Evolutionary conservation across 2,113 vertebrate species (phyloP).

Genomic region (Boleophthalmus pectinirostris): DNA sequence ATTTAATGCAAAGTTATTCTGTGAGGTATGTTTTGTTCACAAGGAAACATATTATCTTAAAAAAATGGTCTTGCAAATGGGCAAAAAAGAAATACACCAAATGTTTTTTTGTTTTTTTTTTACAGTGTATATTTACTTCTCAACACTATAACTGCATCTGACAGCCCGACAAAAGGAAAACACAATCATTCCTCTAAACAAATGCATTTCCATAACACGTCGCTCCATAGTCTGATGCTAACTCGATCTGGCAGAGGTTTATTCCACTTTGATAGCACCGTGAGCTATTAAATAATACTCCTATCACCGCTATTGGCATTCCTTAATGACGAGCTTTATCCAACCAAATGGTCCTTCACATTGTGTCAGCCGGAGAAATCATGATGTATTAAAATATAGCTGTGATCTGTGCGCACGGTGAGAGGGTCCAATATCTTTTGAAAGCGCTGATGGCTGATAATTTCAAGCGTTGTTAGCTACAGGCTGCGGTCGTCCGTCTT

Average conservation of each 20-base stretch:
- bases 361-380: background rate
- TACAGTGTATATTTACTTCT: background rate
- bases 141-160: constrained; percentile 55
- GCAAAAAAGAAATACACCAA: background rate
- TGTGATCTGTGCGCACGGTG: background rate
- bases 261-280: background rate
- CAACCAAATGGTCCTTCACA: constrained; percentile 1
- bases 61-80: no score
- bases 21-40: no score
- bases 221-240: constrained; percentile 11
- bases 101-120: no score
- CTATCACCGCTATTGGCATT: constrained; percentile 1
- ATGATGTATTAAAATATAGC: constrained; percentile 3
- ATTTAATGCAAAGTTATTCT: no score
- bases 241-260: background rate
- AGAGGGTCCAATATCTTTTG: constrained; percentile 2
- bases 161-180: constrained; percentile 50
- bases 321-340: constrained; percentile 3
- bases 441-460: background rate
- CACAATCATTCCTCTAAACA: constrained; percentile 49
- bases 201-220: background rate
- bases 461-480: constrained; percentile 9
- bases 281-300: background rate
- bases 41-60: no score
- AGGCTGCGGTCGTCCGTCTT: background rate